These are phyloP conservation scores for Lethocerus indicus DNA, from an alignment of 1,140 invertebrate species.

Conservation along the genomic window DNA sequence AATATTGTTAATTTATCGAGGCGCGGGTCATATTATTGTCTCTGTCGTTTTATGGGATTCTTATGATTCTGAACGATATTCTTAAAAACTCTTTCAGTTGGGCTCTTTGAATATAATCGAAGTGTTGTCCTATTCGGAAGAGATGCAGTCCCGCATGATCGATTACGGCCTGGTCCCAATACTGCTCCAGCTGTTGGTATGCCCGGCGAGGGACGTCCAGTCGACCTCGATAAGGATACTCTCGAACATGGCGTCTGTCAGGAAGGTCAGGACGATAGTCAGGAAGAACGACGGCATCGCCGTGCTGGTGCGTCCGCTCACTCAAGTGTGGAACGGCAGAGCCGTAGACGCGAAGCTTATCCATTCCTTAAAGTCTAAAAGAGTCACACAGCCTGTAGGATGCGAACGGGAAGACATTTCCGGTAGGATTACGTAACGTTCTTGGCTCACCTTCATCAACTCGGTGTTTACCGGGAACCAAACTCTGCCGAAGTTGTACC, in stretches of 20 bases:
- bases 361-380: neutral
- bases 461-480: too few species aligned
- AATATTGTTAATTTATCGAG: too few species aligned
- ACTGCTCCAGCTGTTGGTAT: constrained; percentile 50
- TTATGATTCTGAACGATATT: too few species aligned
- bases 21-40: too few species aligned
- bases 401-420: too few species aligned
- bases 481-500: too few species aligned
- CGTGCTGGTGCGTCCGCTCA: constrained; percentile 45
- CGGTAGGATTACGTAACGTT: too few species aligned
- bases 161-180: constrained; percentile 67
- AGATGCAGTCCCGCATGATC: constrained; percentile 64
- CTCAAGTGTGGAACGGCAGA: too few species aligned
- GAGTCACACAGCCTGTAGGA: too few species aligned
- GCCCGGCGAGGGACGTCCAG: constrained; percentile 49
- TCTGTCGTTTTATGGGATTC: neutral
- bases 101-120: constrained; percentile 65
- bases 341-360: too few species aligned
- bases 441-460: too few species aligned
- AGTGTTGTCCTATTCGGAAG: constrained; percentile 54
- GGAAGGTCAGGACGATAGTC: constrained; percentile 70
- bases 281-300: constrained; percentile 64
- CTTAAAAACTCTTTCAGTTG: constrained; percentile 43
- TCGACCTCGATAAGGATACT: constrained; percentile 73
- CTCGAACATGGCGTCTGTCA: constrained; percentile 68